These are phyloP conservation scores for Planococcus citri DNA, from an alignment of 1,140 invertebrate species.

Conservation along the genomic window DNA sequence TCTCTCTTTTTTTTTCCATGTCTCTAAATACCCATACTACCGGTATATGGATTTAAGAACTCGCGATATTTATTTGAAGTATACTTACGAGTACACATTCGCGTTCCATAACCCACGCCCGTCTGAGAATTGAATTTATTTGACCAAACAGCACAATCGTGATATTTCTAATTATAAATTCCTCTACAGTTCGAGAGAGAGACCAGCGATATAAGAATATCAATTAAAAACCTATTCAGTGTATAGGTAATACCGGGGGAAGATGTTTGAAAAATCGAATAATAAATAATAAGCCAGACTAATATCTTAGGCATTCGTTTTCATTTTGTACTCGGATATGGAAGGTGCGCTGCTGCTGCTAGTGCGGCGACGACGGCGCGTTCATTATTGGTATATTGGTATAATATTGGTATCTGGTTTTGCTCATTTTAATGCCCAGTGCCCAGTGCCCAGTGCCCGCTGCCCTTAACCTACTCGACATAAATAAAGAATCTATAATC, in stretches of 20 bases:
- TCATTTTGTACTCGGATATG: neutral
- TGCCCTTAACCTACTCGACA: no score
- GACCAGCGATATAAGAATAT: neutral
- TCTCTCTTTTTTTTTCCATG: no score
- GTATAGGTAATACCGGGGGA: slow-evolving; percentile 3
- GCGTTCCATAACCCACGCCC: slow-evolving; percentile 11
- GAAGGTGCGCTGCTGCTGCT: no score
- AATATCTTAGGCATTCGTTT: slow-evolving; percentile 14
- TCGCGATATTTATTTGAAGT: no score
- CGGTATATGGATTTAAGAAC: no score
- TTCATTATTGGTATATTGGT: slow-evolving; percentile 10
- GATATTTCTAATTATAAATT: slow-evolving; percentile 20
- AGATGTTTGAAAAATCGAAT: neutral
- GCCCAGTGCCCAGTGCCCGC: neutral
- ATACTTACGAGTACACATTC: neutral
- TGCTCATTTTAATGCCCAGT: neutral
- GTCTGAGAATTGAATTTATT: slow-evolving; percentile 17
- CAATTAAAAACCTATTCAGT: slow-evolving; percentile 15
- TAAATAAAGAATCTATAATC: slow-evolving; percentile 18
- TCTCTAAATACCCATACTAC: no score
- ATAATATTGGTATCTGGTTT: slow-evolving; percentile 15
- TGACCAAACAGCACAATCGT: slow-evolving; percentile 4
- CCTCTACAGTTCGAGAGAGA: neutral
- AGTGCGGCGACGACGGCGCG: no score
- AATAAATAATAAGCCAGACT: slow-evolving; percentile 19